These are phyloP conservation scores for Anastrepha ludens DNA, from an alignment of 1,140 invertebrate genomes.

Conservation along the genomic window DNA sequence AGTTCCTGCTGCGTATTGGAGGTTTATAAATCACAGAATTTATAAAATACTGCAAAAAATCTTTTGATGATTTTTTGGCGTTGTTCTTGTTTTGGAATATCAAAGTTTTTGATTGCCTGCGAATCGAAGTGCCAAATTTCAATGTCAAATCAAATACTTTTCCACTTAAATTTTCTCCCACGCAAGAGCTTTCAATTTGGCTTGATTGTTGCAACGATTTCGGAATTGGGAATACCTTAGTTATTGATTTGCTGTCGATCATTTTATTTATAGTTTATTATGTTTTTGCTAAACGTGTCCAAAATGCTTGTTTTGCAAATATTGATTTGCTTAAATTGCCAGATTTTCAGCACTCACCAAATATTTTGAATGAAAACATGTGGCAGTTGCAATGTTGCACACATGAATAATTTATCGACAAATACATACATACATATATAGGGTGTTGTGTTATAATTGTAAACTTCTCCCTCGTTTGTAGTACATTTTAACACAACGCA, in stretches of 20 bases:
- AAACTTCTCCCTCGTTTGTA: no score
- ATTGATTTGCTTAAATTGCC: neutral
- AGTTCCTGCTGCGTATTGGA: neutral
- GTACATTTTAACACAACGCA: no score
- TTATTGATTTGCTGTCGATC: neutral
- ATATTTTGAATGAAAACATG: constrained; percentile 44
- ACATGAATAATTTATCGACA: neutral
- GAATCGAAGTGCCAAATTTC: neutral
- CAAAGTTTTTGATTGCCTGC: neutral
- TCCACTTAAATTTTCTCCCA: neutral
- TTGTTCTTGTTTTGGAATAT: neutral
- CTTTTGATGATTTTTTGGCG: neutral
- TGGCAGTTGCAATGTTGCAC: neutral
- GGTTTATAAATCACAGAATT: constrained; percentile 29
- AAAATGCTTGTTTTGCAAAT: neutral
- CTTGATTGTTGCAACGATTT: neutral
- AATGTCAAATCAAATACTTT: constrained; percentile 38
- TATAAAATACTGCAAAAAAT: neutral
- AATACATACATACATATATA: neutral
- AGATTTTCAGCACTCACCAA: constrained; percentile 14
- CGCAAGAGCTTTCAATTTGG: neutral
- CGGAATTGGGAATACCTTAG: neutral
- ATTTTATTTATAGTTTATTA: constrained; percentile 48
- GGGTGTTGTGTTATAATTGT: neutral
- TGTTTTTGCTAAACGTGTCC: constrained; percentile 29